phyloP scores from a whole-genome alignment of 1,140 invertebrate species.

The Subanguina moxae region DNA sequence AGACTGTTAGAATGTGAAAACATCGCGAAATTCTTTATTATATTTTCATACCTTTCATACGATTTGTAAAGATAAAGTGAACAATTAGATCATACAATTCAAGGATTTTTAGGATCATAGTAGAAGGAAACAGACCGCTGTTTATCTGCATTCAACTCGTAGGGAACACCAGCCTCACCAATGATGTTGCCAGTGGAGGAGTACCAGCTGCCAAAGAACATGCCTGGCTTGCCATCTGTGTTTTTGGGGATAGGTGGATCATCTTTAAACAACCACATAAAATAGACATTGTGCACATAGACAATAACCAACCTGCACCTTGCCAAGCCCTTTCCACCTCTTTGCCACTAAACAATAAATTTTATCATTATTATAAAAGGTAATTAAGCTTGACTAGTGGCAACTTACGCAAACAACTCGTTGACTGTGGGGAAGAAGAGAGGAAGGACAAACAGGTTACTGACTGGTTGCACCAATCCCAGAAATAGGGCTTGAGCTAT shows the following conservation, averaged over 20 bases:
- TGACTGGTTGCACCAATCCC: background rate
- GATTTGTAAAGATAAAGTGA: no score
- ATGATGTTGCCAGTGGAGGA: constrained; percentile 31
- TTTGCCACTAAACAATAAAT: background rate
- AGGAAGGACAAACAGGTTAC: background rate
- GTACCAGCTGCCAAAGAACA: constrained; percentile 1
- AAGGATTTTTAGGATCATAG: constrained; percentile 14
- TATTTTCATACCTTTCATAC: no score
- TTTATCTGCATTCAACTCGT: constrained; percentile 35
- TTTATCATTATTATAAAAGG: no score
- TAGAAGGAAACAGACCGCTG: constrained; percentile 38
- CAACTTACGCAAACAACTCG: no score
- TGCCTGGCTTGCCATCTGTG: background rate
- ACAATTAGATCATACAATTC: no score
- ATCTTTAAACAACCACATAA: background rate
- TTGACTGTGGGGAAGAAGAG: background rate
- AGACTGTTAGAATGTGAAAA: no score
- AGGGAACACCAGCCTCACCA: constrained; percentile 40
- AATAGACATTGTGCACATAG: background rate
- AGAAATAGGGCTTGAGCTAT: background rate
- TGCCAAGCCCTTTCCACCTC: background rate
- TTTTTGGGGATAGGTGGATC: background rate
- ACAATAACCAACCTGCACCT: background rate
- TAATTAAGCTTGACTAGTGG: no score
- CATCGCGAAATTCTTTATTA: no score